Evolutionary conservation across 1,140 invertebrate species (phyloP).

Genomic region (Mesaphorura yosii): DNA sequence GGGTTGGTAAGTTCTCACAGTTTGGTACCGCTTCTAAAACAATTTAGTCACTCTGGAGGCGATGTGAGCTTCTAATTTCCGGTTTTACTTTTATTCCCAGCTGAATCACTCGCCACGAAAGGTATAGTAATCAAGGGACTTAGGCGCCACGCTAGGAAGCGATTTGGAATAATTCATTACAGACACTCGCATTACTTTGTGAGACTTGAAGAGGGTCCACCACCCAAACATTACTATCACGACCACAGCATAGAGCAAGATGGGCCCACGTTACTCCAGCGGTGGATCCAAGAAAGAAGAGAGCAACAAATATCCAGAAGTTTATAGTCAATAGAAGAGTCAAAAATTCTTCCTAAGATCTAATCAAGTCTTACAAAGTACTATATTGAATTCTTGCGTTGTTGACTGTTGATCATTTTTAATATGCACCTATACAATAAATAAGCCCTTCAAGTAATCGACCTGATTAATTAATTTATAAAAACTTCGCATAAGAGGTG

Average conservation of each 20-base stretch:
- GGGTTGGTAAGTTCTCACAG: constrained; percentile 66
- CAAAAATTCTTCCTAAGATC: neutral
- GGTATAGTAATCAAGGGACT: constrained; percentile 64
- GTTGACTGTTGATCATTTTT: too few relatives aligned
- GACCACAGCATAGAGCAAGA: too few relatives aligned
- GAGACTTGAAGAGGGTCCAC: constrained; percentile 76
- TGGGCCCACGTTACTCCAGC: constrained; percentile 57
- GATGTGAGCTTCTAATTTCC: neutral
- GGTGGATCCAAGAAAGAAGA: constrained; percentile 51
- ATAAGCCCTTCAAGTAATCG: neutral
- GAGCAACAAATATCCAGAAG: too few relatives aligned
- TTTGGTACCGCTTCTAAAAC: neutral
- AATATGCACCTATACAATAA: neutral
- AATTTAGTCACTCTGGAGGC: neutral
- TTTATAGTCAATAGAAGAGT: too few relatives aligned
- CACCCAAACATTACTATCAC: constrained; percentile 63
- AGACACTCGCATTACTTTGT: constrained; percentile 79
- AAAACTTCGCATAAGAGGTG: neutral
- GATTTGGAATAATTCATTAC: constrained; percentile 61
- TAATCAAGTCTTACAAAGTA: neutral
- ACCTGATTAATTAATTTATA: neutral
- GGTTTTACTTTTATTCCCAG: constrained; percentile 43
- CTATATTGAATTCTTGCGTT: neutral
- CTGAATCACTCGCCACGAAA: constrained; percentile 72
- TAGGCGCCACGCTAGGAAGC: constrained; percentile 61